Evolutionary conservation across 2,888 invertebrate species (phyloP), one percentile per base, ranked within the genome.

Genomic region (Epinotia ramella): DNA sequence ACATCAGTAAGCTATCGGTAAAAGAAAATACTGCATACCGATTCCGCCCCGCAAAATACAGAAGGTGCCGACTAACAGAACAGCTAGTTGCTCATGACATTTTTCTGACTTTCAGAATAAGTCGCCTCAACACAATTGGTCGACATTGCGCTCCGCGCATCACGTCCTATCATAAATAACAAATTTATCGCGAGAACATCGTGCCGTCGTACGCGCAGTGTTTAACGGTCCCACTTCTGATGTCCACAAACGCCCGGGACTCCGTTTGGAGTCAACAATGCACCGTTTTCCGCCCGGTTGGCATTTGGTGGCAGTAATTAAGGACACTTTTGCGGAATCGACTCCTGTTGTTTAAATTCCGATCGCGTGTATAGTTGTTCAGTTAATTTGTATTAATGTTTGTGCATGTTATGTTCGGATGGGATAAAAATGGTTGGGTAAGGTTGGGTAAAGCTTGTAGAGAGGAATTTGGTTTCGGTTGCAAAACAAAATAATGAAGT

Each of bases 81-180:
- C 33, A 33, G 33, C 33, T 33, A 33, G 33, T 6, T 33, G 33
- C 33, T 33, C 33, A 6, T 33, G 6, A 33, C 6, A 33, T 49
- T 49, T 49, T 49, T 49, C 53, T 24, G 18, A 46, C 56, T 69
- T 24, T 33, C 69, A 77, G 74, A 77, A 77, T 77, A 77, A 56
- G 65, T 40, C 73, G 53, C 67, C 69, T 76, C 77, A 77, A 77
- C 72, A 81, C 81, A 81, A 80, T 81, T 79, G 77, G 76, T 72
- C 78, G 79, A 81, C 82, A 82, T 83, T 79, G 75, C 82, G 73
- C 79, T 77, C 80, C 77, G 72, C 77, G 74, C 75, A 76, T 78
- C 84, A 84, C 84, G 83, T 84, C 77, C 79, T 69, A 63, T 86
- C 86, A 85, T 88, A 87, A 87, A 87, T 88, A 85, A 86, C 84